Conservation (phyloP, 2,797 vertebrate genomes). For the Menidia menidia region DNA sequence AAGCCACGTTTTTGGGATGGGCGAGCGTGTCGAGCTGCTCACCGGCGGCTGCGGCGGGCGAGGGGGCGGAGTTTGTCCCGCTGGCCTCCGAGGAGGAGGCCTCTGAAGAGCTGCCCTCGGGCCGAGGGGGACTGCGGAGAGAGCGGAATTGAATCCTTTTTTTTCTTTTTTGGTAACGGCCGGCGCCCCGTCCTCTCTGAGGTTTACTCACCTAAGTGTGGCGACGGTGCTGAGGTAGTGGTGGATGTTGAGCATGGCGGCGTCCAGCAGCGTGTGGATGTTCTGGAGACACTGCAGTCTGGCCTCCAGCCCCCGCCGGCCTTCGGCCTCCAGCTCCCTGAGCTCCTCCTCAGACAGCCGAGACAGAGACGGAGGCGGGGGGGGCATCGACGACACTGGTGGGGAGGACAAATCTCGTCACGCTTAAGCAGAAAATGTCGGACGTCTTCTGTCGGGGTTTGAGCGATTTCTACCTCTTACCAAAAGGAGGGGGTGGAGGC, state of each 20-base stretch:
- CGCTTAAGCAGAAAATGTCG: too few relatives aligned
- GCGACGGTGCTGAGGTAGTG: conserved; percentile 94
- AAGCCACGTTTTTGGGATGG: too few relatives aligned
- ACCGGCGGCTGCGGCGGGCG: conserved; percentile 44
- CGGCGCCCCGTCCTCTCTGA: too few relatives aligned
- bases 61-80: conserved; percentile 24
- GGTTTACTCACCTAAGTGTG: conserved; percentile 82
- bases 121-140: conserved; percentile 75
- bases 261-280: conserved; percentile 95
- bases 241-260: conserved; percentile 97
- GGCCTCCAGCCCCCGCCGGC: conserved; percentile 90
- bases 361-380: conserved; percentile 90
- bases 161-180: too few relatives aligned
- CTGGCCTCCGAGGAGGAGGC: conserved; percentile 42
- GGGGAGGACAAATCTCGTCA: background rate
- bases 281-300: conserved; percentile 94
- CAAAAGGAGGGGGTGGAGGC: conserved; percentile 92
- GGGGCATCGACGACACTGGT: conserved; percentile 92
- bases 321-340: conserved; percentile 91
- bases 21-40: too few relatives aligned
- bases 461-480: conserved; percentile 71
- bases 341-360: conserved; percentile 92
- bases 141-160: background rate
- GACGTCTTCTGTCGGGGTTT: background rate
- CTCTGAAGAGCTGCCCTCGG: conserved; percentile 58